A percentile compares a stretch with the other conserved stretches of the same genome.
Evolutionary conservation across 2,797 vertebrate species (phyloP).

Genomic region (Tragelaphus oryx): DNA sequence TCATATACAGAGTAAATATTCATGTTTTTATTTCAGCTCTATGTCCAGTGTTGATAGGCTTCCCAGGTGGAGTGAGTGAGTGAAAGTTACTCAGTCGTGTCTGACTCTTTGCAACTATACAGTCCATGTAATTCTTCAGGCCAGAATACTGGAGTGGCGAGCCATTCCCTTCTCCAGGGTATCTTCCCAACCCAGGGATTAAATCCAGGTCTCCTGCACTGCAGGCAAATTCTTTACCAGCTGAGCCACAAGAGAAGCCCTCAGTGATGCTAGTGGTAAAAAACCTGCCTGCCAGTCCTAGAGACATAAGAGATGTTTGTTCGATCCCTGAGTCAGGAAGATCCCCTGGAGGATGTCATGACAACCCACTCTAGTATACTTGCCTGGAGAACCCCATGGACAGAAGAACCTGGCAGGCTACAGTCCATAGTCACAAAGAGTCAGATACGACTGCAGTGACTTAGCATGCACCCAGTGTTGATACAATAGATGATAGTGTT

Average conservation of each 20-base stretch:
- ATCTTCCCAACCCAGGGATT: not conserved
- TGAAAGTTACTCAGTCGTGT: not conserved
- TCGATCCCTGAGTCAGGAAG: not conserved
- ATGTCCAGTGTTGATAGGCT: not conserved
- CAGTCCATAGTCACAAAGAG: not conserved
- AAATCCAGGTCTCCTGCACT: not conserved
- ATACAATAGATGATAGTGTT: not conserved
- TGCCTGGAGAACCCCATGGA: not conserved
- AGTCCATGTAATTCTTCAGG: not conserved
- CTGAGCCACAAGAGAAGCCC: not conserved
- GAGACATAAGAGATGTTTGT: not conserved
- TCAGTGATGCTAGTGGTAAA: rapidly evolving
- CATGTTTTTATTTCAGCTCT: not conserved
- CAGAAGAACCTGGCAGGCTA: not conserved
- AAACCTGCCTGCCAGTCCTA: not conserved
- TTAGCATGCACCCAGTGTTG: not conserved
- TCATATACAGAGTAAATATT: not conserved
- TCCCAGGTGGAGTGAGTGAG: not conserved
- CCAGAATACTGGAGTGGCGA: not conserved
- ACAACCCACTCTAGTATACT: not conserved
- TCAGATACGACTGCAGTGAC: not conserved
- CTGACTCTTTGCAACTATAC: not conserved
- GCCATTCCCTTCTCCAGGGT: not conserved
- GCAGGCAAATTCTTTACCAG: not conserved
- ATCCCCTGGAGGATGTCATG: not conserved